These are phyloP conservation scores for Pseudorectes ferrugineus DNA, from an alignment of 2,113 vertebrate genomes.

Conservation along the genomic window DNA sequence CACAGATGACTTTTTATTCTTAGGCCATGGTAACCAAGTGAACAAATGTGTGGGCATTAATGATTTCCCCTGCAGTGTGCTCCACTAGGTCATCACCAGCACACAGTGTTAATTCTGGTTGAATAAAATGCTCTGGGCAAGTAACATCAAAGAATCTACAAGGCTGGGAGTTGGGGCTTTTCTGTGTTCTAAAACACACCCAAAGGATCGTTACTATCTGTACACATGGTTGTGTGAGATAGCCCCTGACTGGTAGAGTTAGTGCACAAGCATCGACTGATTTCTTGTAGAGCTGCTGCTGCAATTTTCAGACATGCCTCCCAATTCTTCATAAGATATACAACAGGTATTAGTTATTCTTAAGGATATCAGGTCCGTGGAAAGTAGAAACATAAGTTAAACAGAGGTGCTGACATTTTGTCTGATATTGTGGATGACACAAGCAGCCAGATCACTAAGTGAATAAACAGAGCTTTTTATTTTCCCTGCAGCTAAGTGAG, in stretches of 20 bases:
- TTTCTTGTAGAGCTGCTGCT: not conserved
- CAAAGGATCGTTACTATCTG: not conserved
- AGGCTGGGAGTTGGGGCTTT: not conserved
- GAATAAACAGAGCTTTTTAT: conserved; percentile 25
- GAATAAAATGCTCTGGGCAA: conserved; percentile 24
- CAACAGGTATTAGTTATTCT: conserved; percentile 7
- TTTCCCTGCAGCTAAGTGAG: not conserved
- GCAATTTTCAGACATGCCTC: not conserved
- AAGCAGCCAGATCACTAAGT: not conserved
- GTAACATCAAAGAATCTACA: not conserved
- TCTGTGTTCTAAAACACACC: not conserved
- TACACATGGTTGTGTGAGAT: not conserved
- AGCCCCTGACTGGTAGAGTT: not conserved
- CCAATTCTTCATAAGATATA: not conserved
- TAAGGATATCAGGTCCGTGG: not conserved
- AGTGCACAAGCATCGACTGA: not conserved
- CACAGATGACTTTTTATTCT: conserved; percentile 18
- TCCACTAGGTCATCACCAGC: conserved; percentile 8
- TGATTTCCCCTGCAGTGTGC: conserved; percentile 18
- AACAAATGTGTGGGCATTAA: conserved; percentile 10
- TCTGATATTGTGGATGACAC: not conserved
- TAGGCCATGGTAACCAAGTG: not conserved
- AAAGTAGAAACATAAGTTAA: conserved; percentile 12
- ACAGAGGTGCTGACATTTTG: conserved; percentile 6
- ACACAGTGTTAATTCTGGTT: conserved; percentile 22